Evolutionary conservation across 2,888 invertebrate species (phyloP).

Genomic region (Hydrotaea diabolus): DNA sequence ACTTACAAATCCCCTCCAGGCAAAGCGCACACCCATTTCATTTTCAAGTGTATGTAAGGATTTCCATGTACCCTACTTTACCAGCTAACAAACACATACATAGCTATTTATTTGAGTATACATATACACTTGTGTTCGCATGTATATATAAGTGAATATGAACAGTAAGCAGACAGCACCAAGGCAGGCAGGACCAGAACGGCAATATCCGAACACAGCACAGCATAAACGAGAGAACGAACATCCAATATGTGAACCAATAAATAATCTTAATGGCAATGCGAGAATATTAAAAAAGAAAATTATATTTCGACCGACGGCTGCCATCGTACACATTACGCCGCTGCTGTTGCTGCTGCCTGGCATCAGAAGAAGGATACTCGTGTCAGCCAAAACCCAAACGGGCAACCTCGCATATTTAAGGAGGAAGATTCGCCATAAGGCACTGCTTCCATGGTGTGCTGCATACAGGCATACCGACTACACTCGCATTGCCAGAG

Average conservation of each 20-base stretch:
- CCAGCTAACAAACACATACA: neutral
- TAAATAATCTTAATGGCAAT: slow-evolving; percentile 78
- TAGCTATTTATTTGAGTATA: slow-evolving; percentile 10
- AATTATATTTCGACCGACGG: slow-evolving; percentile 73
- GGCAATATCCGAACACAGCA: slow-evolving; percentile 28
- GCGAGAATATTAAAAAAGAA: slow-evolving; percentile 77
- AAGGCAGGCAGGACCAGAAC: neutral
- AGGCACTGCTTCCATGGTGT: slow-evolving; percentile 43
- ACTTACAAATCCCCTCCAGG: neutral
- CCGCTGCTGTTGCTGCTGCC: neutral
- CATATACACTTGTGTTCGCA: slow-evolving; percentile 23
- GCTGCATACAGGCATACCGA: neutral
- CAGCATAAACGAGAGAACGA: slow-evolving; percentile 26
- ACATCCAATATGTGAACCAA: slow-evolving; percentile 77
- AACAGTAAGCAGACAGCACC: slow-evolving; percentile 18
- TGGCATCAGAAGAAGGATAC: neutral
- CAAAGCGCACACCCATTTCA: neutral
- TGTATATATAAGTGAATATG: slow-evolving; percentile 21
- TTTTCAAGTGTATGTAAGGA: neutral
- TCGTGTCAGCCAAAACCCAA: slow-evolving; percentile 4
- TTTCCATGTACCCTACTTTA: neutral
- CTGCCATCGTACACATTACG: slow-evolving; percentile 32
- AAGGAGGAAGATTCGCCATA: slow-evolving; percentile 33
- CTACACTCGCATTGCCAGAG: neutral
- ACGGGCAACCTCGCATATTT: neutral